Evolutionary conservation across 2,888 invertebrate species (phyloP).

Genomic region (Eubasilissa splendida): DNA sequence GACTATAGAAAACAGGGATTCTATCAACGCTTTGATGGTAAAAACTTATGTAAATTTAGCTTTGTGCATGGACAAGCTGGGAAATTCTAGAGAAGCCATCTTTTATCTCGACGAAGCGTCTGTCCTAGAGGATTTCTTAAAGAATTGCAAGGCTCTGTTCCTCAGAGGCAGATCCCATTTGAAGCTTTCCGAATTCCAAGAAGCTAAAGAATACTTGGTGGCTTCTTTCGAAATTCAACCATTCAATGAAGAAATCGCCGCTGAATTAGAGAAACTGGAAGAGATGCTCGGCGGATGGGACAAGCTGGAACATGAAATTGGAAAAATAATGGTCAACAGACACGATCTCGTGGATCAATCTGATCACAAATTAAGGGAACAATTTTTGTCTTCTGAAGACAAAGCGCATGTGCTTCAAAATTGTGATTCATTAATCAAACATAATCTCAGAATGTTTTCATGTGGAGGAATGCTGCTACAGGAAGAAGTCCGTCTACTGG

Average conservation of each 20-base stretch:
- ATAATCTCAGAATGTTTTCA: slow-evolving; percentile 4
- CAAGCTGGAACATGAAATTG: slow-evolving; percentile 16
- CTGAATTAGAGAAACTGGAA: slow-evolving; percentile 35
- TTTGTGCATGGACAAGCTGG: slow-evolving; percentile 24
- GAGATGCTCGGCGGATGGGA: slow-evolving; percentile 14
- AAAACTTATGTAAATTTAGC: slow-evolving; percentile 42
- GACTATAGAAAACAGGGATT: slow-evolving; percentile 5
- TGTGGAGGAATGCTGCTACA: background rate
- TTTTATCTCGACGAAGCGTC: slow-evolving; percentile 38
- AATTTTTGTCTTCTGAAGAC: slow-evolving; percentile 16
- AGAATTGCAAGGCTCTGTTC: slow-evolving; percentile 41
- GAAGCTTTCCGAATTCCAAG: slow-evolving; percentile 30
- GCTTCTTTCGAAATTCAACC: slow-evolving; percentile 36
- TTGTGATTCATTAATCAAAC: background rate
- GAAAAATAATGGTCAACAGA: slow-evolving; percentile 12
- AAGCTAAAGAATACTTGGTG: slow-evolving; percentile 30
- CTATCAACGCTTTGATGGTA: slow-evolving; percentile 13
- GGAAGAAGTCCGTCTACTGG: slow-evolving; percentile 15
- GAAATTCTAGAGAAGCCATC: slow-evolving; percentile 25
- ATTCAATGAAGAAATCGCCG: slow-evolving; percentile 36
- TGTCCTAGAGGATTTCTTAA: slow-evolving; percentile 19
- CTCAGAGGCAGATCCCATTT: slow-evolving; percentile 27
- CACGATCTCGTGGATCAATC: background rate
- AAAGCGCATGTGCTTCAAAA: background rate
- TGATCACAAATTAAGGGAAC: slow-evolving; percentile 1